Evolutionary conservation across 2,888 invertebrate genomes (phyloP).

Genomic region (Darwinula stevensoni): DNA sequence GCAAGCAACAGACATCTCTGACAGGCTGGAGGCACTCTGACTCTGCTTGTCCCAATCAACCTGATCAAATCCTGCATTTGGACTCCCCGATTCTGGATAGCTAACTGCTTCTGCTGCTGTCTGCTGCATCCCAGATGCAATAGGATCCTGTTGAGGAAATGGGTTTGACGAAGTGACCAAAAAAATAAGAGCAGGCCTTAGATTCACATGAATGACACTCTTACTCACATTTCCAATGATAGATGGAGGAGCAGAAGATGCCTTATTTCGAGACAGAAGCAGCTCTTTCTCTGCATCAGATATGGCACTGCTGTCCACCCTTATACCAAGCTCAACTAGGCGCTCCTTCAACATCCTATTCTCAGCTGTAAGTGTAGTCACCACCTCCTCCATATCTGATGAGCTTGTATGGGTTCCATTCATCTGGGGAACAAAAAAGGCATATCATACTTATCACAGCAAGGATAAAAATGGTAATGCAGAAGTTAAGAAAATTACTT

Average conservation of each 20-base stretch:
- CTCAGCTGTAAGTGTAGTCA: constrained; percentile 15
- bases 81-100: constrained; percentile 4
- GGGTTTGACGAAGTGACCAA: too few species aligned
- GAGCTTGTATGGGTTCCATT: too few species aligned
- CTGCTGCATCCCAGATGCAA: too few species aligned
- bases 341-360: constrained; percentile 15
- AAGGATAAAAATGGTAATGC: too few species aligned
- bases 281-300: constrained; percentile 18
- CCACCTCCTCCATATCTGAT: background rate
- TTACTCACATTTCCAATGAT: constrained; percentile 8
- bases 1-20: constrained; percentile 62
- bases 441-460: too few species aligned
- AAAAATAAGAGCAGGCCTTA: too few species aligned
- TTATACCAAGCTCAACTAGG: constrained; percentile 16
- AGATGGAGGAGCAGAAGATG: constrained; percentile 10
- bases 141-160: too few species aligned
- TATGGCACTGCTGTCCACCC: constrained; percentile 15
- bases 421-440: too few species aligned
- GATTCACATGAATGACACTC: too few species aligned
- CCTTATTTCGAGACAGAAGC: constrained; percentile 12
- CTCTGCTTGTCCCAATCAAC: constrained; percentile 86
- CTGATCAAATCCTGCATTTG: too few species aligned
- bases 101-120: too few species aligned
- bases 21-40: constrained; percentile 51
- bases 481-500: too few species aligned